Base-by-base conservation (phyloP, 2,797 vertebrate species). In the Peromyscus aztecus region DNA sequence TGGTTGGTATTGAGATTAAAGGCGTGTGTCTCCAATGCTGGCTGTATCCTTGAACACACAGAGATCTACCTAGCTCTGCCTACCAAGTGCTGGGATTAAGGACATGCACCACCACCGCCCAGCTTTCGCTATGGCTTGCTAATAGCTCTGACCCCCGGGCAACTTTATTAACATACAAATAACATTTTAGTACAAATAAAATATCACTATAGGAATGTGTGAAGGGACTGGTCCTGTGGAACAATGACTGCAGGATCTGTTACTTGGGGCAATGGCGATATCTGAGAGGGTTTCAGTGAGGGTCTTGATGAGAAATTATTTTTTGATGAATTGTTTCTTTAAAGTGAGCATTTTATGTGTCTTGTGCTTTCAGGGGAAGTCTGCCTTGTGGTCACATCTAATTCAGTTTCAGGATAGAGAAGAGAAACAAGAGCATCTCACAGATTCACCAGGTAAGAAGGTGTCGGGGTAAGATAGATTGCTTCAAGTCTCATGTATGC, bases 351-450 rank as follows among this genome's bases (percentile, higher is more conserved):
- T 75, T 7, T 31, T 96, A 0, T 89, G 0, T 94, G 17, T 9
- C 17, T 92, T 97, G 40, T 55, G 6, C 96, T 98, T 97, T 87
- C 98, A 99, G 99, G 99, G 99, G 5, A 99, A 99, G 94, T 99
- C 99, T 2, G 99, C 99, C 49, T 98, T 99, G 96, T 99, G 99
- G 99, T 99, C 99, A 75, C 99, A 99, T 99, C 98, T 99, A 97
- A 99, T 99, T 96, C 99, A 99, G 91, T 99, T 99, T 97, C 99
- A 99, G 98, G 99, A 99, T 9, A 98, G 99, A 97, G 99, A 99
- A 98, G 99, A 99, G 98, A 99, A 99, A 80, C 98, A 98, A 13
- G 99, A 99, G 86, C 98, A 98, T 14, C 98, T 98, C 75, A 98
- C 98, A 90, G 99, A 99, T 90, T 99, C 99, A 11, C 99, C 99